Evolutionary conservation across 2,888 invertebrate species (phyloP).

Genomic region (Tortrix viridana): DNA sequence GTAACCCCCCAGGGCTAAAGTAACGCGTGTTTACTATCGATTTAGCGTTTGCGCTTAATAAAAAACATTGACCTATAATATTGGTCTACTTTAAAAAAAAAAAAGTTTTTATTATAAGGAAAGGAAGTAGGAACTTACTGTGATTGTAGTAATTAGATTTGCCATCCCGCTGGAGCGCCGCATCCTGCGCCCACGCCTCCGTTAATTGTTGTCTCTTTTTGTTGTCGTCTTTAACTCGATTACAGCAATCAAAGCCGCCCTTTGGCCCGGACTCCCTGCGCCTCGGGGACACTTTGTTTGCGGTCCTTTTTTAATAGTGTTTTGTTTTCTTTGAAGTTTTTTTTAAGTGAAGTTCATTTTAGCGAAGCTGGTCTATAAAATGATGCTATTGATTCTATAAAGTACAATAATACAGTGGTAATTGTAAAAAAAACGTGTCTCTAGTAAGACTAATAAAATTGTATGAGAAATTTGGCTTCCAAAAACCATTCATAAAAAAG

Average conservation of each 20-base stretch:
- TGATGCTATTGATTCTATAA: too few species aligned
- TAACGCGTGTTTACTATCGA: too few species aligned
- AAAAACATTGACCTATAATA: too few species aligned
- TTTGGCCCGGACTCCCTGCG: conserved; percentile 60
- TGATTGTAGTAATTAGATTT: conserved; percentile 55
- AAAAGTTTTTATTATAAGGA: conserved; percentile 21
- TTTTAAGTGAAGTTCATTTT: too few species aligned
- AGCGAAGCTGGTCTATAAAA: too few species aligned
- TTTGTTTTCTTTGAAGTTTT: too few species aligned
- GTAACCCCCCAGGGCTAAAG: too few species aligned
- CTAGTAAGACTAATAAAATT: neutral
- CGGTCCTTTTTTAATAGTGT: conserved; percentile 9
- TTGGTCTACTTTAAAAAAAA: too few species aligned
- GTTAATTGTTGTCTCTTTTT: conserved; percentile 80
- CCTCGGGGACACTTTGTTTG: conserved; percentile 46
- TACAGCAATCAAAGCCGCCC: conserved; percentile 79
- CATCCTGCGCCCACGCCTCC: conserved; percentile 73
- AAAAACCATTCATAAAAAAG: conserved; percentile 49
- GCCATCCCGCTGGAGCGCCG: conserved; percentile 52
- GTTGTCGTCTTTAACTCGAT: conserved; percentile 78
- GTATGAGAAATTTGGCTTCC: conserved; percentile 1
- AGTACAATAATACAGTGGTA: too few species aligned
- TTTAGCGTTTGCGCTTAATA: too few species aligned
- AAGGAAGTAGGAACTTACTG: conserved; percentile 35
- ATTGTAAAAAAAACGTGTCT: too few species aligned